Evolutionary conservation across 2,113 vertebrate genomes (phyloP).

Genomic region (Podocnemis expansa): DNA sequence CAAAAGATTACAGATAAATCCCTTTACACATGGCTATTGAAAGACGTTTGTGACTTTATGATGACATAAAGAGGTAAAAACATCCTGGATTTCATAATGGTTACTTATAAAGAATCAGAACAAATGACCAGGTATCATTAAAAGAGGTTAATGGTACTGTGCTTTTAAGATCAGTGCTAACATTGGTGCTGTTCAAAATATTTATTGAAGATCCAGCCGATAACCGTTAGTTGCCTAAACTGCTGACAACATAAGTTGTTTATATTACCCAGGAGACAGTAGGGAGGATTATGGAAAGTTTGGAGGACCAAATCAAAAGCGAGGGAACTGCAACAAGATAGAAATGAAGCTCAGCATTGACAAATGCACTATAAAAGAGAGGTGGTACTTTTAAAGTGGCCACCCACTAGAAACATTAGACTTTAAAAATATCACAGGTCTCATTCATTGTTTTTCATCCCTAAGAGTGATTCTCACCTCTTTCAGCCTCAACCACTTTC

Average conservation of each 20-base stretch:
- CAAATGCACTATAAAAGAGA: neutral
- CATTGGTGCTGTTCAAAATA: neutral
- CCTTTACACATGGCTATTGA: neutral
- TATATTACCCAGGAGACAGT: neutral
- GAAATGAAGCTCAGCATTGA: slow-evolving; percentile 24
- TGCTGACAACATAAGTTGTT: neutral
- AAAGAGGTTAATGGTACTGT: neutral
- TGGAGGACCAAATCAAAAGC: neutral
- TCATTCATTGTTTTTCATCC: no score
- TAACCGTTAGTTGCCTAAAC: neutral
- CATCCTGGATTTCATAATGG: neutral
- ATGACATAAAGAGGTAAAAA: neutral
- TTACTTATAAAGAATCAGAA: neutral
- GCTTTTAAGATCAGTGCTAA: neutral
- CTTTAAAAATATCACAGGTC: no score
- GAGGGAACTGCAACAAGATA: neutral
- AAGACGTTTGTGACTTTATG: neutral
- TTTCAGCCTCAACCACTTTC: no score
- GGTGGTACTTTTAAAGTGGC: no score
- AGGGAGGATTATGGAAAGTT: neutral
- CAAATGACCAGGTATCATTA: neutral
- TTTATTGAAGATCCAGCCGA: neutral
- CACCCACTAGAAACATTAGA: no score
- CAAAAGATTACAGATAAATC: neutral
- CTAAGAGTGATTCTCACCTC: no score